phyloP scores from a whole-genome alignment of 2,888 invertebrate genomes.

The Strigamia maritima region DNA sequence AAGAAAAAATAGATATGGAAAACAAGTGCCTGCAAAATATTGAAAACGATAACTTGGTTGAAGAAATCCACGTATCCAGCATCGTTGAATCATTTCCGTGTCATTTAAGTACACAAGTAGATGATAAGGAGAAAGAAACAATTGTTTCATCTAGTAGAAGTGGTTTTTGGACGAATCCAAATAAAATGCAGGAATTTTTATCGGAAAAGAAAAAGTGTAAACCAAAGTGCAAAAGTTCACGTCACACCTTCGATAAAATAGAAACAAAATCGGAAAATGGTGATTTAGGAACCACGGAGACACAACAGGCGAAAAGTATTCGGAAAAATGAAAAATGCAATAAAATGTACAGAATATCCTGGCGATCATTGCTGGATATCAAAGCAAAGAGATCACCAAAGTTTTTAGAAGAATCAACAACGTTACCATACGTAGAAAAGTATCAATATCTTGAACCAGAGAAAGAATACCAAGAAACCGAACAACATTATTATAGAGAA shows the following conservation, averaged over 20 bases:
- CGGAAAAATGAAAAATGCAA: background rate
- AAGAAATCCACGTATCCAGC: background rate
- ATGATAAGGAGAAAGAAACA: background rate
- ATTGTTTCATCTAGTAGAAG: background rate
- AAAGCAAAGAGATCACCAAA: background rate
- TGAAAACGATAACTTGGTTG: background rate
- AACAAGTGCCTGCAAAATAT: background rate
- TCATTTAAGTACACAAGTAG: background rate
- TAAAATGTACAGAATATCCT: background rate
- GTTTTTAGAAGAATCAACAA: background rate
- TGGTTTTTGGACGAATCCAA: background rate
- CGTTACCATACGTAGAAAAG: background rate
- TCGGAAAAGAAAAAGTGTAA: background rate
- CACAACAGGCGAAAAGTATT: background rate
- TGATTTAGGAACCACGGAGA: background rate
- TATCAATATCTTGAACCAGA: background rate
- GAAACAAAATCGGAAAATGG: background rate
- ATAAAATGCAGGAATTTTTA: background rate
- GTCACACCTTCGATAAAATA: background rate
- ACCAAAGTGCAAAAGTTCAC: background rate
- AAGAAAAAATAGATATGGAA: background rate
- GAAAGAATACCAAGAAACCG: background rate
- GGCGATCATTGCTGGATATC: background rate
- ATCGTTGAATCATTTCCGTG: background rate
- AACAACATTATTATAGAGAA: background rate